A percentile compares a stretch with the other conserved stretches of the same genome.
Evolutionary conservation across 2,888 invertebrate species (phyloP).

Genomic region (Rhogogaster chlorosoma): DNA sequence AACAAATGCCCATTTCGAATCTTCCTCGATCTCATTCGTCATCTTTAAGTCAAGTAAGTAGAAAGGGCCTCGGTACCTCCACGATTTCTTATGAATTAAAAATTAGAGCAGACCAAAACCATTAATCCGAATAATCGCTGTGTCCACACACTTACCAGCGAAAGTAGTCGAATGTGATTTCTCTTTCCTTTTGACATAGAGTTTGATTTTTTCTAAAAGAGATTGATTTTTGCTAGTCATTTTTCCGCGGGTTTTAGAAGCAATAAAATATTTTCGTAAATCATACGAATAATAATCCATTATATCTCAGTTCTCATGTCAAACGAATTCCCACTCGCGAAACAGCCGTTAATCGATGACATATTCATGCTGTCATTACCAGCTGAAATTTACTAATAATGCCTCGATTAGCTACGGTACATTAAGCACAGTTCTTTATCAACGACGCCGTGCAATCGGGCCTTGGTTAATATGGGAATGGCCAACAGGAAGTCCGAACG

Average conservation of each 20-base stretch:
- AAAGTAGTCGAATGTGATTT: not conserved
- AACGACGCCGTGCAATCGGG: slow-evolving; percentile 4
- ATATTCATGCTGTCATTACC: slow-evolving; percentile 39
- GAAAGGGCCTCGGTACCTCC: not conserved
- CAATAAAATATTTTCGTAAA: not conserved
- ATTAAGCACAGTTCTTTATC: slow-evolving; percentile 60
- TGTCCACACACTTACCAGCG: not conserved
- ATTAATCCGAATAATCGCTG: not conserved
- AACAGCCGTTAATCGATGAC: slow-evolving; percentile 24
- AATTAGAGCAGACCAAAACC: not conserved
- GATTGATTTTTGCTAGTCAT: not conserved
- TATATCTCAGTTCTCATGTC: not conserved
- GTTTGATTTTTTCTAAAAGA: not conserved
- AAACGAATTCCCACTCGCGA: not conserved
- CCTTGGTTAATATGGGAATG: slow-evolving; percentile 52
- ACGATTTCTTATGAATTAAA: not conserved
- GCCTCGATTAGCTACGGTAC: slow-evolving; percentile 64
- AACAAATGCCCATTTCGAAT: not conserved
- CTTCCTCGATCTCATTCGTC: not conserved
- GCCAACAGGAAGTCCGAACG: slow-evolving; percentile 57
- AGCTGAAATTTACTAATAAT: slow-evolving; percentile 12
- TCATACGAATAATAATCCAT: not conserved
- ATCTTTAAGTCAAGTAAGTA: not conserved
- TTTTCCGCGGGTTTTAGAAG: not conserved
- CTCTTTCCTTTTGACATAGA: not conserved